These are phyloP conservation scores for Eupithecia subfuscata DNA, from an alignment of 2,888 invertebrate species.

Conservation along the genomic window DNA sequence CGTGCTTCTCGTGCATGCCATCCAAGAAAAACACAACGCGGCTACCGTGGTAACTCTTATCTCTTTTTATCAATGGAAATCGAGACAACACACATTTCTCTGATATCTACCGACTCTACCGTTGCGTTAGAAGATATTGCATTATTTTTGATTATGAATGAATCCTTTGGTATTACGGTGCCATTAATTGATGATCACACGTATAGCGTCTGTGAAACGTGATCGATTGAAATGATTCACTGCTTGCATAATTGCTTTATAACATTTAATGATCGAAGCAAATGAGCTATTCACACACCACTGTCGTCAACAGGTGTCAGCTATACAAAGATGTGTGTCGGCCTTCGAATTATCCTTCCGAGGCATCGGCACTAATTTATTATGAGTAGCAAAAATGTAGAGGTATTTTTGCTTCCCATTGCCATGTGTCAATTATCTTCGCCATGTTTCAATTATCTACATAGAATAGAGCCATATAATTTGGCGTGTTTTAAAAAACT, in stretches of 20 bases:
- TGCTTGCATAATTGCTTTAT: neutral
- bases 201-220: neutral
- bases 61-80: constrained; percentile 47
- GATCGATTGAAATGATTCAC: constrained; percentile 6
- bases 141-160: constrained; percentile 14
- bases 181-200: constrained; percentile 8
- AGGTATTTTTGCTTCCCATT: neutral
- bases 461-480: too few relatives aligned
- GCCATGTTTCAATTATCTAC: too few relatives aligned
- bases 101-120: constrained; percentile 24
- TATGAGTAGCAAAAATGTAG: neutral
- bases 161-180: neutral
- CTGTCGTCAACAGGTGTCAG: neutral
- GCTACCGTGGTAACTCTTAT: constrained; percentile 44
- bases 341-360: neutral
- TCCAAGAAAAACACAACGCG: constrained; percentile 37
- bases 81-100: constrained; percentile 33
- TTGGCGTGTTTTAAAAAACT: too few relatives aligned
- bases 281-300: neutral
- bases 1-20: constrained; percentile 38
- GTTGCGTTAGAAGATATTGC: constrained; percentile 9
- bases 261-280: neutral
- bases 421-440: too few relatives aligned
- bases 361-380: neutral
- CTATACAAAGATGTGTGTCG: neutral